phyloP scores from a whole-genome alignment of 2,797 vertebrate species.

The Rhinatrema bivittatum region DNA sequence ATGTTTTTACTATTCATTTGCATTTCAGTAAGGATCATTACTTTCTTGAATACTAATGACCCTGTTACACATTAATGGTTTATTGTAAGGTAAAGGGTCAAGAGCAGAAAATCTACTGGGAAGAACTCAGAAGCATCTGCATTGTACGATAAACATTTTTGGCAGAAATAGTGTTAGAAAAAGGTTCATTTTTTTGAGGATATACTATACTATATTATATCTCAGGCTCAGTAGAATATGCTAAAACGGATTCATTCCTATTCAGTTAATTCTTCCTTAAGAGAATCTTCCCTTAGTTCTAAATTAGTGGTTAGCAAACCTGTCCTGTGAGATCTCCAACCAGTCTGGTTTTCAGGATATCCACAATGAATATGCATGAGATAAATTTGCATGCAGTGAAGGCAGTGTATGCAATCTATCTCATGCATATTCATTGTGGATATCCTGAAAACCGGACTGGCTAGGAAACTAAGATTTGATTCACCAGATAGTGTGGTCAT shows the following conservation, averaged over 20 bases:
- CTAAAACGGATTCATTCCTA: slow-evolving; percentile 14
- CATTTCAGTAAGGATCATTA: slow-evolving; percentile 32
- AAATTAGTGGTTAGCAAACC: too few relatives aligned
- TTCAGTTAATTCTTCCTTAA: slow-evolving; percentile 6
- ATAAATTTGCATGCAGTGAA: too few relatives aligned
- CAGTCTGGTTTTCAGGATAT: too few relatives aligned
- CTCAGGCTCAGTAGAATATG: slow-evolving; percentile 16
- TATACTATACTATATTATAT: slow-evolving; percentile 12
- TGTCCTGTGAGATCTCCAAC: too few relatives aligned
- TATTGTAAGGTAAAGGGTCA: slow-evolving; percentile 42
- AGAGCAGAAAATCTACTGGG: slow-evolving; percentile 24
- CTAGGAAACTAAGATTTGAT: too few relatives aligned
- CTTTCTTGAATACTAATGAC: slow-evolving; percentile 38
- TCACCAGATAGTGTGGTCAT: too few relatives aligned
- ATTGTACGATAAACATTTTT: slow-evolving; percentile 43
- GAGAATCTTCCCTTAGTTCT: too few relatives aligned
- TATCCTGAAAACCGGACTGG: too few relatives aligned
- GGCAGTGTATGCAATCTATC: too few relatives aligned
- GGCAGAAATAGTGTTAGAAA: slow-evolving; percentile 24
- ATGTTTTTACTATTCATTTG: slow-evolving; percentile 33
- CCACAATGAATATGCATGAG: too few relatives aligned
- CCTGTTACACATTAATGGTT: slow-evolving; percentile 33
- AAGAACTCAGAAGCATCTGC: slow-evolving; percentile 30
- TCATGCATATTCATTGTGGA: too few relatives aligned
- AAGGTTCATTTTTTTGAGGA: slow-evolving; percentile 20